phyloP scores from a whole-genome alignment of 2,113 vertebrate genomes.

The Leuciscus idus region DNA sequence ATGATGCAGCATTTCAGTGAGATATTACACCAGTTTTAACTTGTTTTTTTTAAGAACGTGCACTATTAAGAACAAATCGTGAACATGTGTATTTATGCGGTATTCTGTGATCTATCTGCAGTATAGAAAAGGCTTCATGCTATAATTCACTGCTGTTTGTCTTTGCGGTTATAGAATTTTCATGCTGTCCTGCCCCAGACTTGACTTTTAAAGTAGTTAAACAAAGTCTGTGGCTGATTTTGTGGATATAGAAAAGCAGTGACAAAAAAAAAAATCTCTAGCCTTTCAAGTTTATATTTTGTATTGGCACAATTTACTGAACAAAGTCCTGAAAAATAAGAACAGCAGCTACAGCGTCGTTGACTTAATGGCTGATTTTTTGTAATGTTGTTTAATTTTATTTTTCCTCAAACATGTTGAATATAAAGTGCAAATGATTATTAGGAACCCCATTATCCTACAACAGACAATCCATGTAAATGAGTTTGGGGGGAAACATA shows the following conservation, averaged over 20 bases:
- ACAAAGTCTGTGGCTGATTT: background rate
- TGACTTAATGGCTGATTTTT: background rate
- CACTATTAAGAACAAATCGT: background rate
- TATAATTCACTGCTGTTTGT: slow-evolving; percentile 36
- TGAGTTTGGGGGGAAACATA: slow-evolving; percentile 19
- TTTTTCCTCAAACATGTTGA: background rate
- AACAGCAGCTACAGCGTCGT: background rate
- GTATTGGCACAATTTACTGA: background rate
- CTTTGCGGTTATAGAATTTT: slow-evolving; percentile 42
- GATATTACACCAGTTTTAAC: slow-evolving; percentile 4
- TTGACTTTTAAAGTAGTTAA: slow-evolving; percentile 29
- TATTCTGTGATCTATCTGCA: background rate
- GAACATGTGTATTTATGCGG: background rate
- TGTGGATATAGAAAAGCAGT: background rate
- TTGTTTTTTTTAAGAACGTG: slow-evolving; percentile 6
- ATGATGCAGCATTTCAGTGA: too few species aligned
- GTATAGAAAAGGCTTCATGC: slow-evolving; percentile 1
- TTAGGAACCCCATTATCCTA: slow-evolving; percentile 3
- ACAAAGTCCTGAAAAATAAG: background rate
- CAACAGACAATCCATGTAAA: slow-evolving; percentile 28
- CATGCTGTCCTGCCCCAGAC: slow-evolving; percentile 5
- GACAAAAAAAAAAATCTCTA: background rate
- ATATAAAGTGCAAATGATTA: slow-evolving; percentile 19
- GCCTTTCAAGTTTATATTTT: background rate
- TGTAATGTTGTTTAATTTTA: background rate